phyloP scores from a whole-genome alignment of 2,797 vertebrate genomes.

The Pteropus rufus region DNA sequence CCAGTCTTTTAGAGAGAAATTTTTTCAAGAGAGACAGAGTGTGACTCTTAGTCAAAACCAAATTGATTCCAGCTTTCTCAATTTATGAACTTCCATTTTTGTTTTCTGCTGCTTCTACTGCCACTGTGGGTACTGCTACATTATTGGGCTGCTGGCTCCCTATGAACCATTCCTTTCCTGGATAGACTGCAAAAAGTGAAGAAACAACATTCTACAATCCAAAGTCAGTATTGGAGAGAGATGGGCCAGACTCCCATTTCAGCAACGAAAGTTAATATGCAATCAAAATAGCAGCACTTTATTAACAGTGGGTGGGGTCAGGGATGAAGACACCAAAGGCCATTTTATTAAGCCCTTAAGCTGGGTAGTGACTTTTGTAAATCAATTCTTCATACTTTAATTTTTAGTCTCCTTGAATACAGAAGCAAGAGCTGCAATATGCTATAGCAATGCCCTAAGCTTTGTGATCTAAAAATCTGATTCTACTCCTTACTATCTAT shows the following conservation, averaged over 20 bases:
- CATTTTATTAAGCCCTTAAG: background rate
- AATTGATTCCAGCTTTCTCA: slow-evolving; percentile 61
- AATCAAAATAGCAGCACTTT: background rate
- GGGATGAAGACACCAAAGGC: background rate
- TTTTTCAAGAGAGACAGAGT: slow-evolving; percentile 22
- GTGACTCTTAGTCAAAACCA: slow-evolving; percentile 64
- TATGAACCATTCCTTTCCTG: accelerated
- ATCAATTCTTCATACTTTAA: background rate
- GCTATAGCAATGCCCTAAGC: background rate
- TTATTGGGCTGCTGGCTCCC: background rate
- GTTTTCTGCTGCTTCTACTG: background rate
- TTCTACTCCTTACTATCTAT: background rate
- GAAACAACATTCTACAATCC: background rate
- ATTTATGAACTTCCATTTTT: background rate
- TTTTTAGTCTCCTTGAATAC: background rate
- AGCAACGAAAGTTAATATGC: background rate
- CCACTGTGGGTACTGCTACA: background rate
- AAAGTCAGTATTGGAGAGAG: no score
- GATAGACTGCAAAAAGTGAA: background rate
- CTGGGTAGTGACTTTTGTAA: background rate
- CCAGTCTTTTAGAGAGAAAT: background rate
- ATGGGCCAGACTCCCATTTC: background rate
- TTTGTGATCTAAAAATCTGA: background rate
- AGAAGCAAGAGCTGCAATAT: background rate
- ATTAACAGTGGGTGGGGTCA: background rate